Evolutionary conservation across 2,113 vertebrate species (phyloP), one percentile per base, ranked within the genome.

Genomic region (Hucho hucho): DNA sequence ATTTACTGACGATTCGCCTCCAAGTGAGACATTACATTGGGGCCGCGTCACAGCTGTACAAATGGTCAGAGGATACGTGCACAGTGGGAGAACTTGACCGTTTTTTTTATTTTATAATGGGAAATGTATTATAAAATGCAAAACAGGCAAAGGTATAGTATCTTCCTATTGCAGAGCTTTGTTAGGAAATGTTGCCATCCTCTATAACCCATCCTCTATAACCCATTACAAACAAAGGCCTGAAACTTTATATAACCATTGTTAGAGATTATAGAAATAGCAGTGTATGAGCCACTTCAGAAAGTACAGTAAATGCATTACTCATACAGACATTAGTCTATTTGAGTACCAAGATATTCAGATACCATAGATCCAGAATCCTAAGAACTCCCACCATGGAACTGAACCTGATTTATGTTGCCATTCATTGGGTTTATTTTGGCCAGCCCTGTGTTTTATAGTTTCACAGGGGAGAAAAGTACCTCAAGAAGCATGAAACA

Each of bases 1-100:
- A 80, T 76, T 80, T 80, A 37, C 78, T 22, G 59, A 22, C 37
- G 69, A 67, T 80, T 56, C 25, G 12, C 28, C 26, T 26, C 26
- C 64, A 28, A 16, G 25, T 65, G 64, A 29, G 64, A 65, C 16
- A 12, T 28, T 16, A 65, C 26, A 53, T 26, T 65, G 64, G 13
- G 64, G 64, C 4, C 18, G 25, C 16, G 6, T 65, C 26, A 25
- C 13, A 25, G 16, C 64, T 14, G 4, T 28, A 22, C 4, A 29
- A 16, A 65, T 65, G 64, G 64, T 28, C 64, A 65, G 16, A 16
- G 4, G 64, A 43, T 43, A 43, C 37, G 37, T 43, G 37, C 9
- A 43, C 7, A 11, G 37, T 9, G 2, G 37, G 37, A 29, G 12
- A 13, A n/a, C 16, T 16, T 53, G 4, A 43, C 3, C 1, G 14